Evolutionary conservation across 2,797 vertebrate genomes (phyloP), one percentile per base, ranked within the genome.

Genomic region (Odontamblyopus lacepedii): DNA sequence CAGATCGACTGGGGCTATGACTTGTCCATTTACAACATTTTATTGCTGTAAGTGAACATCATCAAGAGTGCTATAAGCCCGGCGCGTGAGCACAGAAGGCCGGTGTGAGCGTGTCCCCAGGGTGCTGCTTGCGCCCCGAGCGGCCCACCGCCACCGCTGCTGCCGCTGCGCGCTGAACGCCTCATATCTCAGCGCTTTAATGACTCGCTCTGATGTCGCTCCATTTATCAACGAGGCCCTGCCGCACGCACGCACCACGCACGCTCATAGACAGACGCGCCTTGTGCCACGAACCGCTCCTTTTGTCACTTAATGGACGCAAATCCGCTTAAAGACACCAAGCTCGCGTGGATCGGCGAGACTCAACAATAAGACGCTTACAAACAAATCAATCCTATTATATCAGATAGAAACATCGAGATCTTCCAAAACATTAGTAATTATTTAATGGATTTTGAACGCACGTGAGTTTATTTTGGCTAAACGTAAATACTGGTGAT

Each of bases 201-300:
- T 92, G 91, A 92, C 91, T 90, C 89, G 85, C 87, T 91, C 87
- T 92, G 90, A 94, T 92, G 85, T 89, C 85, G 86, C 88, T 91
- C 88, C 92, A 91, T 93, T 93, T 92, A 89, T 93, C 89, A 92
- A 83, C 15, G 80, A 75, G 73, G 74, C 76, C 74, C 81, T 67
- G 85, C 82, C 87, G 81, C 87, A 80, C 83, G 88, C 81, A 81
- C 83, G 81, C 85, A 73, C 88, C 18, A 30, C 85, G 81, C 87
- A 82, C 84, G 88, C 82, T 79, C 85, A 78, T 81, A 74, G 86
- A 73, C 76, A 82, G 67, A 76, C 78, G 70, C 82, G 80, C 80
- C 86, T 67, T n/a, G 86, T 84, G 85, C 85, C 88, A 78, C 62
- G 83, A 84, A 77, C 86, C 86, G 79, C 83, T 84, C 85, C 88